These are phyloP conservation scores for pig (Sus scrofa) DNA, from an alignment of 2,113 vertebrate genomes.

Conservation along the genomic window DNA sequence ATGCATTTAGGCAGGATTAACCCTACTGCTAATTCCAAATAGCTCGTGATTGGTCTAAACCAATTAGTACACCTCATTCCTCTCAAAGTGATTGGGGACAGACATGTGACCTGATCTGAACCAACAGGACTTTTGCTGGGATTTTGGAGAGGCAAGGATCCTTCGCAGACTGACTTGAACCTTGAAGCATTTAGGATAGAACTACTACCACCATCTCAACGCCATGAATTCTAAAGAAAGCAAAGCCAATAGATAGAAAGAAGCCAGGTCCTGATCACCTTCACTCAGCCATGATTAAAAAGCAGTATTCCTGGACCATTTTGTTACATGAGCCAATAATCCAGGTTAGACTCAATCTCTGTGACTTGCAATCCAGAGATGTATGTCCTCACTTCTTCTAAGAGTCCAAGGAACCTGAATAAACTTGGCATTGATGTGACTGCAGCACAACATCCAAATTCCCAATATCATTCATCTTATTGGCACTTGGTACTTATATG, in stretches of 20 bases:
- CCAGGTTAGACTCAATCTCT: not conserved
- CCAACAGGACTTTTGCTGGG: not conserved
- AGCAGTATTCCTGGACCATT: not conserved
- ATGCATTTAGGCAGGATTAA: constrained; percentile 8
- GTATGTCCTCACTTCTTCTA: not conserved
- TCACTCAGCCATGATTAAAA: not conserved
- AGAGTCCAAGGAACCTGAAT: not conserved
- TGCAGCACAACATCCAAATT: not conserved
- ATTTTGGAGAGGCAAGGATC: not conserved
- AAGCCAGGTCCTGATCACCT: not conserved
- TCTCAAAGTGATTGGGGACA: not conserved
- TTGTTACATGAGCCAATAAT: not conserved
- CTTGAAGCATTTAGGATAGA: not conserved
- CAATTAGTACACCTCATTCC: not conserved
- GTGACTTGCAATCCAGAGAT: not conserved
- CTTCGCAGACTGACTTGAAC: not conserved
- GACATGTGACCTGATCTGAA: not conserved
- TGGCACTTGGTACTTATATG: not conserved
- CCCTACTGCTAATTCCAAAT: not conserved
- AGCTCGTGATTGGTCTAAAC: not conserved
- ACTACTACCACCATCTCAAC: not conserved
- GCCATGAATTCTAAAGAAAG: not conserved
- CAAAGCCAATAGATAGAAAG: not conserved
- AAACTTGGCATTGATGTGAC: not conserved
- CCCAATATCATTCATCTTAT: not conserved